Evolutionary conservation across 1,140 invertebrate genomes (phyloP).

Genomic region (Drosophila bocki): DNA sequence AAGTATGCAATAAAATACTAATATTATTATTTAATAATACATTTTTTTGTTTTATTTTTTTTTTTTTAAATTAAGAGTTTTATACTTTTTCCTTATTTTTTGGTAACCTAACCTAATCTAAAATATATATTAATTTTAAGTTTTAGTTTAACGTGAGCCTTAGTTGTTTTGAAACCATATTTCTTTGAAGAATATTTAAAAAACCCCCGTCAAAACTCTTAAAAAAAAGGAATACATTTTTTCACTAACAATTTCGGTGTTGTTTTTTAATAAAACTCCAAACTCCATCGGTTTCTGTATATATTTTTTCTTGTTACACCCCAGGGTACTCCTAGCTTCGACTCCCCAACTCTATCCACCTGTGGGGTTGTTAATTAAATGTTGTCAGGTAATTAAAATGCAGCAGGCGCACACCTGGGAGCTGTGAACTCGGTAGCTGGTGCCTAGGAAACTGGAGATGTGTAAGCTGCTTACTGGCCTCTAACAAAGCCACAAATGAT

Average conservation of each 20-base stretch:
- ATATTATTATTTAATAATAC: too few relatives aligned
- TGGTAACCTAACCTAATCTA: too few relatives aligned
- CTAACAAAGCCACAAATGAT: slow-evolving; percentile 37
- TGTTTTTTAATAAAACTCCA: neutral
- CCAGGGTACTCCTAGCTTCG: neutral
- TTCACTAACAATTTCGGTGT: neutral
- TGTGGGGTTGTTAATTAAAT: slow-evolving; percentile 37
- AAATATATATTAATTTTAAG: too few relatives aligned
- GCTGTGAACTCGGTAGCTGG: neutral
- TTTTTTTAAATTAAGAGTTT: too few relatives aligned
- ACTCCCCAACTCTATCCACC: neutral
- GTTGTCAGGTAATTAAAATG: slow-evolving; percentile 56
- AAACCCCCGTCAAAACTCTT: neutral
- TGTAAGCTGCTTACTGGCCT: slow-evolving; percentile 37
- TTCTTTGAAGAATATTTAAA: neutral
- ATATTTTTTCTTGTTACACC: neutral
- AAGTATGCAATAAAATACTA: too few relatives aligned
- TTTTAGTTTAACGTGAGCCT: too few relatives aligned
- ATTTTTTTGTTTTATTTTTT: too few relatives aligned
- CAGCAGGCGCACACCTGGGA: slow-evolving; percentile 14
- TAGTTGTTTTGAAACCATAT: neutral
- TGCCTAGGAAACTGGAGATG: neutral
- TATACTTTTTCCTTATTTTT: too few relatives aligned
- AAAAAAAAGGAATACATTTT: neutral
- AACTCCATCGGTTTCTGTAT: neutral